Conservation (phyloP, 2,113 vertebrate species). For the Perca flavescens region DNA sequence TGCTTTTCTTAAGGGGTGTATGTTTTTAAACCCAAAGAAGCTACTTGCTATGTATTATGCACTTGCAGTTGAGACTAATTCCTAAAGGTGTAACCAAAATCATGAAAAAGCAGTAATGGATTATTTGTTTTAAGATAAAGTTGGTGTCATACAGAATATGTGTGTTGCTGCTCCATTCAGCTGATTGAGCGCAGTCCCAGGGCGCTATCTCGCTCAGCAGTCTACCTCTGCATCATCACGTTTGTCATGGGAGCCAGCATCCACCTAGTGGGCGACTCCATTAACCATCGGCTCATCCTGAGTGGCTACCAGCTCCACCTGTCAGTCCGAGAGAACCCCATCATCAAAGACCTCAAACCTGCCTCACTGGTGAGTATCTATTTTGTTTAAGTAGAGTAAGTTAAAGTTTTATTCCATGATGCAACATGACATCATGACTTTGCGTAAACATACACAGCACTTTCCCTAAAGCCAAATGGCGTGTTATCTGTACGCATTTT, state of each 20-base stretch:
- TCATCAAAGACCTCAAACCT: conserved; percentile 93
- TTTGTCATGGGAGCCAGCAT: conserved; percentile 99
- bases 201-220: conserved; percentile 86
- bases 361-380: conserved; percentile 86
- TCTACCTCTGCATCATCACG: conserved; percentile 93
- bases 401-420: not conserved
- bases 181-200: conserved; percentile 92
- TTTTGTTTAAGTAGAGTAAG: not conserved
- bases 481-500: no score
- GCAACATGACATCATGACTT: no score
- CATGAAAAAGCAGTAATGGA: no score
- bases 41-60: not conserved
- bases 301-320: conserved; percentile 98
- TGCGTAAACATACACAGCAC: no score
- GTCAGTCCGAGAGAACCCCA: conserved; percentile 95
- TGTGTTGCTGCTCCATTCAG: conserved; percentile 76
- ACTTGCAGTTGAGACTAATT: not conserved
- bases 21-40: conserved; percentile 6
- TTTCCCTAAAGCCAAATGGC: no score
- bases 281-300: conserved; percentile 96
- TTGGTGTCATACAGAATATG: not conserved
- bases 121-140: not conserved
- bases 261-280: conserved; percentile 96
- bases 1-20: not conserved
- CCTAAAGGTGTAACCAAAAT: not conserved